Evolutionary conservation across 1,140 invertebrate genomes (phyloP), one percentile per base, ranked within the genome.

Genomic region (Sinella curviseta): DNA sequence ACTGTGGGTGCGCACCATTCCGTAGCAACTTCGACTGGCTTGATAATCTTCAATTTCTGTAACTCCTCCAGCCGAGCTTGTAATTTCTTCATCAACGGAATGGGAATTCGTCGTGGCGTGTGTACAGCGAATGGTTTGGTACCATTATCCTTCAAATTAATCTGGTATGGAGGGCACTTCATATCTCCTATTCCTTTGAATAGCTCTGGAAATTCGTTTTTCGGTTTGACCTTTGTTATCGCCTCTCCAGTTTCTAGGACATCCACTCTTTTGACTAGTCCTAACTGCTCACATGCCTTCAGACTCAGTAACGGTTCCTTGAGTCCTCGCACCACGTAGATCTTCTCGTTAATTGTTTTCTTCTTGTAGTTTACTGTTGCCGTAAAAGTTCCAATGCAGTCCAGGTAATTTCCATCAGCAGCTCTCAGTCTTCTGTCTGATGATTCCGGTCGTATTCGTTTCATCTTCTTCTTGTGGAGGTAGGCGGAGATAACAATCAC

Each of bases 21-120:
- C 1, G 85, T 86, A 16, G 84, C 83, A 48, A 83, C 80, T 34
- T 84, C 82, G 26, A 86, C 86, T 57, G 74, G 82, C 55, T 82
- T 81, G 31, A 86, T 87, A n/a, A 87, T 82, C 16, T 81, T 77
- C 57, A 82, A 14, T 17, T 78, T 28, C 35, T 76, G 28, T 77
- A 85, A 39, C 1, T 81, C 80, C 30, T 84, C 80, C 20, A 84
- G 54, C 55, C 78, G 30, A 3, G 39, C 67, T 67, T 82, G 78
- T 17, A 83, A 17, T 24, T 77, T 75, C 0, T 1, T n/a, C 36
- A 79, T 39, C 1, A 80, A 35, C 0, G 81, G 81, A 26, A 81
- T 57, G 14, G 80, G 80, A 1, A 81, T 39, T 34, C 80, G 80
- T 48, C 80, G 70, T 12, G 80, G 80, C 1, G 39, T 26, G 39